Percentiles rank a stretch among this genome's conserved stretches.
These are phyloP conservation scores for Drosophila buzzatii DNA, from an alignment of 2,888 invertebrate species.

Conservation along the genomic window DNA sequence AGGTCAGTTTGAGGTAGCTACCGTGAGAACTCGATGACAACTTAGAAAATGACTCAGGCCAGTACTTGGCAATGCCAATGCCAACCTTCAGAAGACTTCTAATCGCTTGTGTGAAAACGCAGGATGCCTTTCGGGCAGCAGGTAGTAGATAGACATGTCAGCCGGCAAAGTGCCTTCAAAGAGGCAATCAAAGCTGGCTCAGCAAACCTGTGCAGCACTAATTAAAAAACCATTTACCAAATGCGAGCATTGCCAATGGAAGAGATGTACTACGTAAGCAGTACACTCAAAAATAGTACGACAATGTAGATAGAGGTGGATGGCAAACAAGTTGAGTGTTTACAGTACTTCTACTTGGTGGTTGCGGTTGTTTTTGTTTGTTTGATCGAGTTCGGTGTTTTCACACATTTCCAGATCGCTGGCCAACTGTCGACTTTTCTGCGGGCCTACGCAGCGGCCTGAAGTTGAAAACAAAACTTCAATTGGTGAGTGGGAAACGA, in stretches of 20 bases:
- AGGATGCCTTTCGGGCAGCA: conserved; percentile 13
- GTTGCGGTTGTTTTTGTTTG: conserved; percentile 6
- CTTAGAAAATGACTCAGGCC: background rate
- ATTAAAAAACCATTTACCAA: conserved; percentile 70
- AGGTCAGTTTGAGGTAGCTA: conserved; percentile 58
- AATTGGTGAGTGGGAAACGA: conserved; percentile 45
- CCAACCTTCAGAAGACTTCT: background rate
- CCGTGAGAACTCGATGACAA: conserved; percentile 64
- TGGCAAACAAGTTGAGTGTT: conserved; percentile 1
- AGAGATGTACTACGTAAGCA: background rate
- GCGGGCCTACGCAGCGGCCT: conserved; percentile 37
- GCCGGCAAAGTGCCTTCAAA: background rate
- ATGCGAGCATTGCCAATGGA: conserved; percentile 1
- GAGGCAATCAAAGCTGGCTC: conserved; percentile 20
- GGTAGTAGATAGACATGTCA: conserved; percentile 29
- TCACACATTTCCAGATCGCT: conserved; percentile 68
- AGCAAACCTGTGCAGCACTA: conserved; percentile 36
- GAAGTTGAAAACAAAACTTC: conserved; percentile 38
- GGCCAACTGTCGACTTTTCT: conserved; percentile 28
- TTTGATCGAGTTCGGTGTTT: conserved; percentile 43
- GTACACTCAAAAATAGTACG: background rate
- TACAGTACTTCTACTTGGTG: background rate
- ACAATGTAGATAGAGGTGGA: background rate
- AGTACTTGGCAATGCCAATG: background rate
- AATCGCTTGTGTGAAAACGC: conserved; percentile 8